Evolutionary conservation across 2,888 invertebrate genomes (phyloP).

Genomic region (Dicycla oo): DNA sequence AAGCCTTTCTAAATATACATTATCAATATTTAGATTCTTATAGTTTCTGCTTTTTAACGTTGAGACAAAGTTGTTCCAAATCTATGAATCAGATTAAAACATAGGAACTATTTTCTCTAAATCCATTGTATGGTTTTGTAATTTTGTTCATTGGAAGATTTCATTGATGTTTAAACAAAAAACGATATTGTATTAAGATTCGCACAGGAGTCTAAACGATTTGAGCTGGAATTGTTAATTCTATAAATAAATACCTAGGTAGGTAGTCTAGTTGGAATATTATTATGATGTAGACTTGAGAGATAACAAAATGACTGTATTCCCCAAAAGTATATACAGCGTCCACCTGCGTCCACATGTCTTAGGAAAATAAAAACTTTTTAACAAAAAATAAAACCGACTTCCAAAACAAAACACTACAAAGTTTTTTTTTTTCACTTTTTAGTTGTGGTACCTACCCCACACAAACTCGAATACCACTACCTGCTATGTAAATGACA

Average conservation of each 20-base stretch:
- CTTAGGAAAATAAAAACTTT: too few relatives aligned
- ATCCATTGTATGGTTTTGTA: neutral
- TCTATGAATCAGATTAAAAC: neutral
- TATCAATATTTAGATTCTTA: neutral
- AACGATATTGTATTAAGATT: neutral
- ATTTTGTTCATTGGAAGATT: neutral
- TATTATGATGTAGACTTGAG: neutral
- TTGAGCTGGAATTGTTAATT: neutral
- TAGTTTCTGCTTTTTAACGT: neutral
- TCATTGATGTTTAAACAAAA: neutral
- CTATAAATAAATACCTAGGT: too few relatives aligned
- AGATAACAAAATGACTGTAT: neutral
- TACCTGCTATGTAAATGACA: too few relatives aligned
- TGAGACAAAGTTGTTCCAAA: neutral
- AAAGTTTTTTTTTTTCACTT: too few relatives aligned
- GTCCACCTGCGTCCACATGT: too few relatives aligned
- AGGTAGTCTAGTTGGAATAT: neutral
- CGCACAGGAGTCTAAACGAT: neutral
- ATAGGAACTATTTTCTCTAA: neutral
- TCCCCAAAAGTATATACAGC: too few relatives aligned
- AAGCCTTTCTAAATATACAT: conserved; percentile 16
- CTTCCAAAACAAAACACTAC: too few relatives aligned
- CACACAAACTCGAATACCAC: too few relatives aligned
- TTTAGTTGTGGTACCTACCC: too few relatives aligned
- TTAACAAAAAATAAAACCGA: too few relatives aligned